phyloP scores from a whole-genome alignment of 1,140 invertebrate genomes.

The Triops longicaudatus region DNA sequence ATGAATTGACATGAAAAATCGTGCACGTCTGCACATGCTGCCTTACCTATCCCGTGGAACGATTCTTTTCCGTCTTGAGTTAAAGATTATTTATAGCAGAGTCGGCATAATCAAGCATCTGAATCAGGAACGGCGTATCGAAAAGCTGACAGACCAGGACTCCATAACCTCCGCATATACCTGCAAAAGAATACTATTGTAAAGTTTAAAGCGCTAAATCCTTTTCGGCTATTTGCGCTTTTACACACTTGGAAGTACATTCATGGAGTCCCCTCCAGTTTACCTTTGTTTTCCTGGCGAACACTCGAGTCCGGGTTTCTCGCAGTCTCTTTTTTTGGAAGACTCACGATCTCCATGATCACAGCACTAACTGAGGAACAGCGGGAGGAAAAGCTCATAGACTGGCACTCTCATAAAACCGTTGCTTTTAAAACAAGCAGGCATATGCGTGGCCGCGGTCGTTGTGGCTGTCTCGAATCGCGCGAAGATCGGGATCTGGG shows the following conservation, averaged over 20 bases:
- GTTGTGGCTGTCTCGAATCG: background rate
- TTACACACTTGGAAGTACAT: background rate
- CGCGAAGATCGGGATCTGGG: constrained; percentile 5
- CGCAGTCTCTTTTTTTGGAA: background rate
- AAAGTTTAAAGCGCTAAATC: background rate
- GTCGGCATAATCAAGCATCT: background rate
- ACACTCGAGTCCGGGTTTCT: background rate
- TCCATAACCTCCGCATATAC: background rate
- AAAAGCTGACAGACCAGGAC: background rate
- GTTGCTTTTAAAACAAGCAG: background rate
- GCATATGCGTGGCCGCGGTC: no score
- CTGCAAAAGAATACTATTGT: no score
- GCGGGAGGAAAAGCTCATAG: background rate
- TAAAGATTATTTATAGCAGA: background rate
- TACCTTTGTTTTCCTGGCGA: background rate
- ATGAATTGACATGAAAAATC: background rate
- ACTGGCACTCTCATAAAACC: background rate
- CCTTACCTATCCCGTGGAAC: background rate
- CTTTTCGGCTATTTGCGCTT: background rate
- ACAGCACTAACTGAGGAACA: background rate
- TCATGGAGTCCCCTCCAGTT: no score
- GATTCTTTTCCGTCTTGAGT: background rate
- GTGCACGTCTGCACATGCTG: background rate
- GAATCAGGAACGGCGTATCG: background rate
- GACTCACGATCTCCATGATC: background rate